phyloP scores from a whole-genome alignment of 2,113 vertebrate species.

The Montifringilla adamsi region DNA sequence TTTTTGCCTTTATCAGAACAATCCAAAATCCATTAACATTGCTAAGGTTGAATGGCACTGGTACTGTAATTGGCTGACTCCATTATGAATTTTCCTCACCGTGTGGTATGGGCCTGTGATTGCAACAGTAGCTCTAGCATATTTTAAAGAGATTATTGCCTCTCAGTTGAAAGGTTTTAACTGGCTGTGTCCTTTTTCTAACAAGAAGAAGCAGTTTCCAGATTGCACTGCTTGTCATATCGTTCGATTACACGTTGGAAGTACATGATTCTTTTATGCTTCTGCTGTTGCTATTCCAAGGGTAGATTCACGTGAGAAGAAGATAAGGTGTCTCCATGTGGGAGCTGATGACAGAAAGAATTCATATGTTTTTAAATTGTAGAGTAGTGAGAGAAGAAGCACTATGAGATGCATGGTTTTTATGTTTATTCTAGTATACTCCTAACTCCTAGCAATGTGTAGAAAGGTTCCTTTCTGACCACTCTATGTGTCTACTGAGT shows the following conservation, averaged over 20 bases:
- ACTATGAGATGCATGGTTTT: rapidly evolving
- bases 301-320: neutral
- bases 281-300: neutral
- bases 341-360: neutral
- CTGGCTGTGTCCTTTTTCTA: neutral
- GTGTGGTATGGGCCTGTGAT: neutral
- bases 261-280: neutral
- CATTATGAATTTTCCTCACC: neutral
- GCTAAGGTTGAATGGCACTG: neutral
- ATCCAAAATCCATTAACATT: neutral
- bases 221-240: neutral
- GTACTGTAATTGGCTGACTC: neutral
- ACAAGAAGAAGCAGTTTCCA: neutral
- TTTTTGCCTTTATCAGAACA: neutral
- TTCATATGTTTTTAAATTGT: neutral
- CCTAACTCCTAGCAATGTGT: neutral
- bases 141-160: neutral
- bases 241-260: neutral
- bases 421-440: neutral
- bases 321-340: neutral
- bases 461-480: neutral
- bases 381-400: neutral
- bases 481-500: neutral
- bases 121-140: neutral
- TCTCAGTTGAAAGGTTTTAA: neutral